Evolutionary conservation across 2,113 vertebrate genomes (phyloP), one percentile per base, ranked within the genome.

Genomic region (Australoheros scitulus): DNA sequence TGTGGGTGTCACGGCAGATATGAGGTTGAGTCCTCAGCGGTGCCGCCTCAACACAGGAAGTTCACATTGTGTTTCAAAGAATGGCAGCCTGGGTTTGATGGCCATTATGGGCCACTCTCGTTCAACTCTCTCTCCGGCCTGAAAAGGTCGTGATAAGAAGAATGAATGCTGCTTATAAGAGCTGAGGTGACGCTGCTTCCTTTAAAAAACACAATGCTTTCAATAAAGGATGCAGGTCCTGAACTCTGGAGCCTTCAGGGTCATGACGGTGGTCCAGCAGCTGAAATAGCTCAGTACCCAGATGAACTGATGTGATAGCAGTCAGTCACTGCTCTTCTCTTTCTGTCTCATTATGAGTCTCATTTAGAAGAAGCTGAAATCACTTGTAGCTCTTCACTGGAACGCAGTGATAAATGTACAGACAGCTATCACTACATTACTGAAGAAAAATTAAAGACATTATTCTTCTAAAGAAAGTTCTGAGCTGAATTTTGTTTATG

Each of bases 31-130:
- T 1, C 34, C 34, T 26, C 36, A 2, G n/a, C 2, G 6, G 24
- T 3, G 14, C 41, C 56, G 77, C 82, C 82, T 75, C 78, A 10
- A 81, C 26, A 55, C 80, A 90, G 89, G 86, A 90, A 88, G 86
- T 72, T 22, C 57, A 84, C 83, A 83, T 90, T 88, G 86, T 88
- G 80, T 81, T 85, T 7, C 9, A 13, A 88, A 88, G 83, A 90
- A 86, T 86, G 74, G 77, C 64, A 59, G 68, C 50, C 5, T 5
- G 13, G 7, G 65, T 61, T 59, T 17, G 81, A 80, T 7, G 15
- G 63, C 57, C 76, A 61, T 22, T 4, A 17, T 2, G 76, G 52
- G 26, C 41, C 4, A 24, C 32, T 10, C 56, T 10, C 24, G 20
- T 6, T 70, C 47, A 0, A 56, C 32, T 18, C 18, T 34, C 22